Conservation (phyloP, 2,888 invertebrate species). For the Archips xylosteana region DNA sequence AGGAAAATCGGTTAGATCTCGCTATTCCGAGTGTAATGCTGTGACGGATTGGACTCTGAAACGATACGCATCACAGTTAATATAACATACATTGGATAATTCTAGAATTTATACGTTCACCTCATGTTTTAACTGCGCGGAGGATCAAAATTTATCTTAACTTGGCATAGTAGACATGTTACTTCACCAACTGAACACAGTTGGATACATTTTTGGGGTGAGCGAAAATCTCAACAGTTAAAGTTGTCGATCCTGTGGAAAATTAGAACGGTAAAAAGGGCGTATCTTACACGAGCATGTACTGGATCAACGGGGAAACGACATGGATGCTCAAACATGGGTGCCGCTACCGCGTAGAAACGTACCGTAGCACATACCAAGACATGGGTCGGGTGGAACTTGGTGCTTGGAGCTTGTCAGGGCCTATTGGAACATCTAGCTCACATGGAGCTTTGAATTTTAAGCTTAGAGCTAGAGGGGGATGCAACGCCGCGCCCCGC, state of each 20-base stretch:
- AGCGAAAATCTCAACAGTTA: neutral
- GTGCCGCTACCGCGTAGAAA: neutral
- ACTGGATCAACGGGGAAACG: slow-evolving; percentile 4
- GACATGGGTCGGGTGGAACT: neutral
- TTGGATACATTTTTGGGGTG: neutral
- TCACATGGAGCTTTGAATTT: slow-evolving; percentile 12
- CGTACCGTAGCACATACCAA: neutral
- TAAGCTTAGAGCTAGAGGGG: slow-evolving; percentile 40
- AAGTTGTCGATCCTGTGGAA: neutral
- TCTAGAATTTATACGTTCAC: neutral
- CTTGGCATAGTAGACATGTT: neutral
- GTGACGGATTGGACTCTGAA: neutral
- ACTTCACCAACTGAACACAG: neutral
- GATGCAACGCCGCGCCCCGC: slow-evolving; percentile 45
- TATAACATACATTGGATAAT: neutral
- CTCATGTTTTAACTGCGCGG: neutral
- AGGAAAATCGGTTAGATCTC: slow-evolving; percentile 14
- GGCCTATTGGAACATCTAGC: neutral
- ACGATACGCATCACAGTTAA: neutral
- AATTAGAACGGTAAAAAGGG: slow-evolving; percentile 5
- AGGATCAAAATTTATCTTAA: neutral
- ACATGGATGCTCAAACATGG: neutral
- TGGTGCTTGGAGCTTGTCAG: neutral
- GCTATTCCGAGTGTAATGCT: neutral
- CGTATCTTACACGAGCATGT: slow-evolving; percentile 3